A percentile compares a stretch with the other conserved stretches of the same genome.
These are phyloP conservation scores for Nemotelus nigrinus DNA, from an alignment of 2,888 invertebrate genomes.

Conservation along the genomic window DNA sequence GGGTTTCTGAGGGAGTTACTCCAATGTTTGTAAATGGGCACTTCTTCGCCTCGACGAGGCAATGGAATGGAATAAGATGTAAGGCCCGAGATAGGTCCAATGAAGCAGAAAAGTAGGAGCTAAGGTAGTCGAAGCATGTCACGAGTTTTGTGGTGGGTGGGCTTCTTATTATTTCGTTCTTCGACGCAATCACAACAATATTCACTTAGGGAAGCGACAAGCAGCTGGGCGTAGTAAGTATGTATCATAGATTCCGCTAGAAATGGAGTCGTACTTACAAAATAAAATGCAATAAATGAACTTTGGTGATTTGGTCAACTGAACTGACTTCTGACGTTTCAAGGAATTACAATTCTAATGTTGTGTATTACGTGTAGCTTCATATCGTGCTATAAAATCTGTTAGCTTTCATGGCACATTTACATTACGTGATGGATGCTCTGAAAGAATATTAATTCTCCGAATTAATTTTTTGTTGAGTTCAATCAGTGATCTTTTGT, in stretches of 20 bases:
- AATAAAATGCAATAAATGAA: too few relatives aligned
- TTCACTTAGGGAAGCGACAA: constrained; percentile 19
- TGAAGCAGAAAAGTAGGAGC: constrained; percentile 42
- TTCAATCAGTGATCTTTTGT: too few relatives aligned
- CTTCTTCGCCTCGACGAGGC: not conserved
- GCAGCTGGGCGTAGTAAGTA: too few relatives aligned
- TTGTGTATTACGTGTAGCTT: too few relatives aligned
- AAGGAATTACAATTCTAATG: constrained; percentile 1
- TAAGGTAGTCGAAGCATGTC: constrained; percentile 32
- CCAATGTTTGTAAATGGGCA: not conserved
- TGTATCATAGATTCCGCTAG: too few relatives aligned
- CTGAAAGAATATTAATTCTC: too few relatives aligned
- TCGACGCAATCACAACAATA: constrained; percentile 26
- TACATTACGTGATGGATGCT: too few relatives aligned
- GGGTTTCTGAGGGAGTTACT: not conserved
- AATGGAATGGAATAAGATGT: constrained; percentile 46
- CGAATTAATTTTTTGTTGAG: too few relatives aligned
- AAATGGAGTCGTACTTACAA: too few relatives aligned
- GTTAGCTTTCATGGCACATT: too few relatives aligned
- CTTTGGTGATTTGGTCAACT: not conserved
- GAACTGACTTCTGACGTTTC: constrained; percentile 26
- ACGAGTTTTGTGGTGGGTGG: constrained; percentile 48
- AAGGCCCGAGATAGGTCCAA: constrained; percentile 43
- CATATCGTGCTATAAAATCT: too few relatives aligned
- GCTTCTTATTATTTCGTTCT: constrained; percentile 35